A percentile compares a stretch with the other conserved stretches of the same genome.
Evolutionary conservation across 64 coral and sea anemone genomes (phyloP).

Genomic region (Actinia equina): DNA sequence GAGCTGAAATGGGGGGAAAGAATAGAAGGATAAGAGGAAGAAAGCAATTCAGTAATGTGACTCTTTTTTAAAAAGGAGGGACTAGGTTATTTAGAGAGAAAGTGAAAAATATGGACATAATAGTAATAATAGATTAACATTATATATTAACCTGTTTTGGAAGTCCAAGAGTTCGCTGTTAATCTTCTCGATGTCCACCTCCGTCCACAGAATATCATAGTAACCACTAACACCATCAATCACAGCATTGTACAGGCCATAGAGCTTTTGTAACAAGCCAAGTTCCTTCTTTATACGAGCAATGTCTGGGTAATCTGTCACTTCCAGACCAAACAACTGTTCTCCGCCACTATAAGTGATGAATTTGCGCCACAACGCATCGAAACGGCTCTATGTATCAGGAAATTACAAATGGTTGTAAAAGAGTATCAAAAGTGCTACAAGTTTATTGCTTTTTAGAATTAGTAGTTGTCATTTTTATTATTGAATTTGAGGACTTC

Average conservation of each 20-base stretch:
- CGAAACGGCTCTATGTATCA: conserved; percentile 68
- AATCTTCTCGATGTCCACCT: conserved; percentile 92
- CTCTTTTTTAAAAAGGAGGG: too few species aligned
- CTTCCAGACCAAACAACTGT: conserved; percentile 79
- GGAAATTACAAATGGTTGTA: neutral
- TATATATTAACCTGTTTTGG: conserved; percentile 66
- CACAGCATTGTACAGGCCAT: conserved; percentile 87
- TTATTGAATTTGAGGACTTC: too few species aligned
- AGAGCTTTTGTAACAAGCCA: conserved; percentile 79
- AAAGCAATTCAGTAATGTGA: too few species aligned
- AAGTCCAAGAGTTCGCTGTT: conserved; percentile 85
- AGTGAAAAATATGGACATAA: too few species aligned
- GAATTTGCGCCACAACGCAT: conserved; percentile 81
- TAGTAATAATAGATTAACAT: neutral
- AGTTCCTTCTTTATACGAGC: conserved; percentile 86
- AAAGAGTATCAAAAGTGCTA: too few species aligned
- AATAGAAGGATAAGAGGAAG: too few species aligned
- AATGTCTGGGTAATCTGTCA: conserved; percentile 79
- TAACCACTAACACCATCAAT: conserved; percentile 90
- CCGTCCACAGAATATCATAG: conserved; percentile 94
- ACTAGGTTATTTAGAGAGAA: too few species aligned
- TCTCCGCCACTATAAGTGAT: conserved; percentile 85
- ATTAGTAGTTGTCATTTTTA: too few species aligned
- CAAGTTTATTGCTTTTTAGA: too few species aligned
- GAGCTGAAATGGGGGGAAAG: too few species aligned